phyloP scores from a whole-genome alignment of 2,113 vertebrate genomes.

The Tragelaphus buxtoni region DNA sequence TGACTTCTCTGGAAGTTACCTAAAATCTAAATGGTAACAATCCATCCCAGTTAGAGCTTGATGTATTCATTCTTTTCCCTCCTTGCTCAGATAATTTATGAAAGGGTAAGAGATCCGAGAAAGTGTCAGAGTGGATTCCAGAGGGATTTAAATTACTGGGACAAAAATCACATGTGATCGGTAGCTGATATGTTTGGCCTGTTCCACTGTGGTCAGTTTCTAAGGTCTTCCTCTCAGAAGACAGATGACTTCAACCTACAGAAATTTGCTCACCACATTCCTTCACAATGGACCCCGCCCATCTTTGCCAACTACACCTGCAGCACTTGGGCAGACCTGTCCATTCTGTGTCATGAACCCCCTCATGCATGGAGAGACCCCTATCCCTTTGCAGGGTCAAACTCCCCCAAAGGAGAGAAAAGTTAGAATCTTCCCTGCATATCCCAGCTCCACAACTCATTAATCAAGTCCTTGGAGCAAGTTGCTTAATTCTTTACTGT shows the following conservation, averaged over 20 bases:
- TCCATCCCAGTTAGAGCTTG: background rate
- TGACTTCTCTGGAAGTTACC: slow-evolving; percentile 34
- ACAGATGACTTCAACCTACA: background rate
- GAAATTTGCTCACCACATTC: background rate
- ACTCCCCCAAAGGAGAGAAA: background rate
- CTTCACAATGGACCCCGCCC: background rate
- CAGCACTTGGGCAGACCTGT: background rate
- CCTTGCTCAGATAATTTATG: background rate
- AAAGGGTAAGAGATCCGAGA: background rate
- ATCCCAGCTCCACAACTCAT: background rate
- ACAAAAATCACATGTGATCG: background rate
- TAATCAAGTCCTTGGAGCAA: background rate
- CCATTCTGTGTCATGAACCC: background rate
- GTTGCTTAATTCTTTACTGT: background rate
- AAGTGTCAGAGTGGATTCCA: background rate
- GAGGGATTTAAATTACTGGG: background rate
- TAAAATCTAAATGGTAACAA: slow-evolving; percentile 27
- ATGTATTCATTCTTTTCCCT: background rate
- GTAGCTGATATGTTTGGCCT: background rate
- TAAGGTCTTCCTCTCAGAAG: background rate
- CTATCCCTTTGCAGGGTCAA: background rate
- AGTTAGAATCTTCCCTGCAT: background rate
- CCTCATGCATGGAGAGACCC: background rate
- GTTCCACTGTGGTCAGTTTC: background rate
- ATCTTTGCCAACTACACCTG: background rate